phyloP scores from a whole-genome alignment of 2,888 invertebrate genomes.

The Lumbricus terrestris region DNA sequence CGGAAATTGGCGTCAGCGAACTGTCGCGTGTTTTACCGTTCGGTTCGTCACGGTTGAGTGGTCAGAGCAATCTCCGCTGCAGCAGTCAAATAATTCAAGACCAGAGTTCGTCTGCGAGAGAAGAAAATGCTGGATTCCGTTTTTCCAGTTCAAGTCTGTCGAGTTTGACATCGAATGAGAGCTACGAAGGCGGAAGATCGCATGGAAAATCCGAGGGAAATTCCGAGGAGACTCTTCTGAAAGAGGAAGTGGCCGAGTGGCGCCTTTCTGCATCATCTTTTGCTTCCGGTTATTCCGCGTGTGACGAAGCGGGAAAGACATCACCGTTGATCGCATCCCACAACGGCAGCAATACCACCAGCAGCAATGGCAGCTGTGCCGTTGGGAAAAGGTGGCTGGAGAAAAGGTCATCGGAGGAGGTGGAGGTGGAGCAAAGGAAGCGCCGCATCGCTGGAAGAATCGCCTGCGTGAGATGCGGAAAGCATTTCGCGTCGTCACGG shows the following conservation, averaged over 20 bases:
- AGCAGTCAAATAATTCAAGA: too few species aligned
- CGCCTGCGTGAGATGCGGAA: slow-evolving; percentile 37
- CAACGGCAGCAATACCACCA: neutral
- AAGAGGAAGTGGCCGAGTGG: neutral
- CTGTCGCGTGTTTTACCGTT: neutral
- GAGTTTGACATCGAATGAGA: neutral
- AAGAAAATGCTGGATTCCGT: neutral
- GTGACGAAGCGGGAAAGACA: neutral
- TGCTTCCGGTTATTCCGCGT: neutral
- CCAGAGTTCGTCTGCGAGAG: neutral
- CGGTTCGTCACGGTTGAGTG: neutral
- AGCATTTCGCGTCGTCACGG: slow-evolving; percentile 35
- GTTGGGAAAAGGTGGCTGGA: slow-evolving; percentile 67
- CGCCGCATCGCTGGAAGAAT: slow-evolving; percentile 55
- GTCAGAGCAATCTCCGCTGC: neutral
- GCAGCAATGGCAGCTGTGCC: neutral
- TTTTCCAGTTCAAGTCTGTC: neutral
- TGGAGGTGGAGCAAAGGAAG: slow-evolving; percentile 67
- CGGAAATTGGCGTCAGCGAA: neutral
- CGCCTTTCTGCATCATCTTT: neutral
- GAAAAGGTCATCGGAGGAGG: slow-evolving; percentile 87
- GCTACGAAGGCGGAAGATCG: neutral
- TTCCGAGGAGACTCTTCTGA: too few species aligned
- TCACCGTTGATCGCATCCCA: neutral
- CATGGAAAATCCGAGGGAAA: neutral